Evolutionary conservation across 2,888 invertebrate genomes (phyloP).

Genomic region (Pycnomerus fuliginosus): DNA sequence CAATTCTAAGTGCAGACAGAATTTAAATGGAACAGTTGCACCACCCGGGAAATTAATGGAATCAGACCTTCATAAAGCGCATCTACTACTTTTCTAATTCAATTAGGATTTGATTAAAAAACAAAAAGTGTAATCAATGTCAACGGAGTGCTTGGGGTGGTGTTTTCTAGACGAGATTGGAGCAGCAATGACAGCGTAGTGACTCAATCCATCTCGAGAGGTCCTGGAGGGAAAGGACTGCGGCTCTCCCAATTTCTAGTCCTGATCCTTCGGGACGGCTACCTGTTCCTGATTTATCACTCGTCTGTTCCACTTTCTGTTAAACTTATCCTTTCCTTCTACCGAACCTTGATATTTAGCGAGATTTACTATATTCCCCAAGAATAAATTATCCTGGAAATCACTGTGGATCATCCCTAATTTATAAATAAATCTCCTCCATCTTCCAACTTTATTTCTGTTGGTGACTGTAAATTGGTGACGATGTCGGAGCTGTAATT

Average conservation of each 20-base stretch:
- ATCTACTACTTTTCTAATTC: slow-evolving; percentile 28
- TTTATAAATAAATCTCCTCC: slow-evolving; percentile 21
- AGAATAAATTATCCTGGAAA: slow-evolving; percentile 49
- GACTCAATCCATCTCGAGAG: slow-evolving; percentile 50
- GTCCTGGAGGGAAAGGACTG: slow-evolving; percentile 45
- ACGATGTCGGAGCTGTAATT: slow-evolving; percentile 18
- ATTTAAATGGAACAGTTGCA: too few relatives aligned
- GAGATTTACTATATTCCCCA: slow-evolving; percentile 48
- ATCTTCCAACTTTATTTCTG: slow-evolving; percentile 6
- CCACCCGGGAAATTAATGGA: slow-evolving; percentile 14
- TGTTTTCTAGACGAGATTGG: slow-evolving; percentile 38
- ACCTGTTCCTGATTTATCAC: slow-evolving; percentile 54
- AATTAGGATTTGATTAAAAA: slow-evolving; percentile 39
- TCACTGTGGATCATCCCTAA: slow-evolving; percentile 22
- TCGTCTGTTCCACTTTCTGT: slow-evolving; percentile 52
- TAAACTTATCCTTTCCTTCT: slow-evolving; percentile 49
- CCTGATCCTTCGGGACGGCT: slow-evolving; percentile 50
- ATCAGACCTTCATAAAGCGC: slow-evolving; percentile 4
- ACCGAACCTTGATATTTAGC: slow-evolving; percentile 53
- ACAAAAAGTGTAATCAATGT: slow-evolving; percentile 23
- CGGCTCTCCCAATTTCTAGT: slow-evolving; percentile 49
- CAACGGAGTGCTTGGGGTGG: slow-evolving; percentile 11
- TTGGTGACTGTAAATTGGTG: slow-evolving; percentile 11
- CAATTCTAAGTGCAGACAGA: too few relatives aligned
- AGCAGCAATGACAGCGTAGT: slow-evolving; percentile 43